Percentiles rank a stretch among this genome's conserved stretches.
Conservation (phyloP, 2,113 vertebrate genomes). For the Trogon surrucura region DNA sequence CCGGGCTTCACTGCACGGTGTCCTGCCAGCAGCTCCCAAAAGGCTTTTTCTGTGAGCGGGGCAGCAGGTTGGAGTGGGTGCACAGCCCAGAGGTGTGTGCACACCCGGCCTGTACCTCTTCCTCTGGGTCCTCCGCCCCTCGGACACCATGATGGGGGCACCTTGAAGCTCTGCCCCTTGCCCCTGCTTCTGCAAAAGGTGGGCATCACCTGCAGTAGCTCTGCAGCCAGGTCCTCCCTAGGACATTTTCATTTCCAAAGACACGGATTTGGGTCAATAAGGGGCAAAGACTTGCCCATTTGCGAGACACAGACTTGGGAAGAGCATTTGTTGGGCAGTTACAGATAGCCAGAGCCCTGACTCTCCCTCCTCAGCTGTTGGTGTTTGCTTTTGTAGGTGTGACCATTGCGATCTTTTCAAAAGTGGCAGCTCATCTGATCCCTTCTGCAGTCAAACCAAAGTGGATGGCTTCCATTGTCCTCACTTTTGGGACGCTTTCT, state of each 20-base stretch:
- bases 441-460: not conserved
- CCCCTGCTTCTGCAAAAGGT: not conserved
- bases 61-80: not conserved
- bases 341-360: accelerated
- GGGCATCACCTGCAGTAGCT: not conserved
- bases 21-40: not conserved
- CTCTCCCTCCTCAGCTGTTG: not conserved
- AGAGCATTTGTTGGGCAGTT: not conserved
- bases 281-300: not conserved
- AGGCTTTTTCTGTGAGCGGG: not conserved
- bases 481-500: not conserved
- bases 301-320: not conserved
- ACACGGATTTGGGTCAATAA: too few relatives aligned
- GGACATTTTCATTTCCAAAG: not conserved
- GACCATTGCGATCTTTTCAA: not conserved
- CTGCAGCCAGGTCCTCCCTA: not conserved
- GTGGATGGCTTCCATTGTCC: not conserved
- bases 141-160: accelerated
- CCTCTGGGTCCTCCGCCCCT: not conserved
- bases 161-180: not conserved
- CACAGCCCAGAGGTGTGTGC: not conserved
- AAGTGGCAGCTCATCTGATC: not conserved
- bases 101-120: not conserved
- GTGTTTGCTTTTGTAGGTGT: not conserved
- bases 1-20: not conserved